Base-by-base conservation (phyloP, 2,797 vertebrate species). In the Paratrypauchen microcephalus region DNA sequence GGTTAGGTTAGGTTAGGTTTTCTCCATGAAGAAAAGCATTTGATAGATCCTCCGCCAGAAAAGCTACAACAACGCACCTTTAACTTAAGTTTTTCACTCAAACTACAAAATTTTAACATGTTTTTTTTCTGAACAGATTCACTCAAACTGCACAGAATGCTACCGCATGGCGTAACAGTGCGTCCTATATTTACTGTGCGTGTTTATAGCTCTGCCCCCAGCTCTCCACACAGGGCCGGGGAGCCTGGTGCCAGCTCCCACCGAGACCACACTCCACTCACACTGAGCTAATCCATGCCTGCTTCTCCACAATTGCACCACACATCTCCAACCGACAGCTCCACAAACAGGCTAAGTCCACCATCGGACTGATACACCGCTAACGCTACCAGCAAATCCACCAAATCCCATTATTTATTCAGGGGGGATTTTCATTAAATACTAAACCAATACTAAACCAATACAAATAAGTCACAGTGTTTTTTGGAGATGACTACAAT, bases 221-320 rank as follows among this genome's bases (percentile, higher is more conserved):
- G 59, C 36, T 61, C 32, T 23, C 59, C 59, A 15, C 19, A 21
- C 59, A 60, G 59, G 19, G 19, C 59, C 18, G 32, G 2, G 62
- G 28, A 23, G 21, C 21, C 52, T 60, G 83, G 58, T 26, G 66
- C 75, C 83, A 85, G 78, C 91, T 86, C 45, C 76, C 70, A 81
- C 86, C 87, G 85, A 77, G 77, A 79, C 83, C 81, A 87, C 80
- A 89, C 83, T 77, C 82, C 74, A 70, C 64, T 83, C 90, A 89
- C 91, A 84, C 69, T 65, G 76, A 68, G 78, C 70, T 82, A 73
- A 79, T 83, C 74, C 73, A 59, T 75, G 80, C 81, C 75, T 86
- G 82, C 62, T 80, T 13, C 71, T 65, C 60, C 24, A 83, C 85
- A 76, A 71, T 77, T 70, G 74, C 82, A 55, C 74, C 76, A 73